These are phyloP conservation scores for Mustelus asterias DNA, from an alignment of 2,113 vertebrate genomes.

Conservation along the genomic window DNA sequence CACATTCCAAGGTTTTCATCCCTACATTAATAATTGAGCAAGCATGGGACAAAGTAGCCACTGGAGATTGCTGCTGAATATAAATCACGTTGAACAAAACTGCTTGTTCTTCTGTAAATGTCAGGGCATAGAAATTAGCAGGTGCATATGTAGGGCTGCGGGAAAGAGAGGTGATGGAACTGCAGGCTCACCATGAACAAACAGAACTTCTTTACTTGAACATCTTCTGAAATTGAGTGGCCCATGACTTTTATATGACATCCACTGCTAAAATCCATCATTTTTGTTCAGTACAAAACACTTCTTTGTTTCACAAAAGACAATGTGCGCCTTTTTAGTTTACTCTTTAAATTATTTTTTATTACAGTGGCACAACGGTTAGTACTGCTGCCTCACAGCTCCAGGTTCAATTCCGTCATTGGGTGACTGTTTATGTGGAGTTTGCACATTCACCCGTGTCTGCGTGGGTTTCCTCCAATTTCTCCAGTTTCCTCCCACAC, in stretches of 20 bases:
- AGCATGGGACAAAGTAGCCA: not conserved
- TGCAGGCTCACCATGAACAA: not conserved
- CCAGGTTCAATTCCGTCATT: no score
- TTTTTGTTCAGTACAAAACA: not conserved
- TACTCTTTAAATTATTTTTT: not conserved
- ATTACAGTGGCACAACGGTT: no score
- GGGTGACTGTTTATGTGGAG: no score
- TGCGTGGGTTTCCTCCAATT: no score
- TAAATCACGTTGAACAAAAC: not conserved
- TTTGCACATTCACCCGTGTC: no score
- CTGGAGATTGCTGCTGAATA: not conserved
- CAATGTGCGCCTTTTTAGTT: not conserved
- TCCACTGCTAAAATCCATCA: not conserved
- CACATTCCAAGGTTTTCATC: constrained; percentile 1
- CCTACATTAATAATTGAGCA: not conserved
- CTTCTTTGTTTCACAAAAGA: not conserved
- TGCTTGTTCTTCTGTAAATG: not conserved
- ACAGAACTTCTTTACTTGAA: not conserved
- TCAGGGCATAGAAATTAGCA: not conserved
- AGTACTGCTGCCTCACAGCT: no score
- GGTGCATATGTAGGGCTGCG: not conserved
- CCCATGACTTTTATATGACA: not conserved
- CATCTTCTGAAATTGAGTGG: not conserved
- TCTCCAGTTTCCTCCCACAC: no score
- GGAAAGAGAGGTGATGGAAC: not conserved